A percentile compares a stretch with the other conserved stretches of the same genome.
Evolutionary conservation across 2,888 invertebrate species (phyloP).

Genomic region (Andrena marginata): DNA sequence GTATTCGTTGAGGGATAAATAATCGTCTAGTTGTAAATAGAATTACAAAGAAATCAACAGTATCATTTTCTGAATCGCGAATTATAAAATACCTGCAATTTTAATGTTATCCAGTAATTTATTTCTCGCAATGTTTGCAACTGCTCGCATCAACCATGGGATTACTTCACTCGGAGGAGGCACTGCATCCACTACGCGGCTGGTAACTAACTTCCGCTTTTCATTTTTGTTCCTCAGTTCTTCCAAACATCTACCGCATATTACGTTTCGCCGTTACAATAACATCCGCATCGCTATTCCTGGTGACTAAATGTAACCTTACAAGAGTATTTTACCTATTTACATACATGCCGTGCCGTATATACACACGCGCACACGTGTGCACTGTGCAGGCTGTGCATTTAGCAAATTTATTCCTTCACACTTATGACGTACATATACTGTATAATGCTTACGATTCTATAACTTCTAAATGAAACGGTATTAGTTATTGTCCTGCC

Average conservation of each 20-base stretch:
- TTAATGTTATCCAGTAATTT: background rate
- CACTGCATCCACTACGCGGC: constrained; percentile 77
- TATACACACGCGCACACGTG: constrained; percentile 58
- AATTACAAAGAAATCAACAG: too few relatives aligned
- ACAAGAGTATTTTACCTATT: constrained; percentile 67
- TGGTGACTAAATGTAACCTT: constrained; percentile 76
- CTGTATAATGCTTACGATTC: constrained; percentile 73
- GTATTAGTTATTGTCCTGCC: constrained; percentile 83
- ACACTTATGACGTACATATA: constrained; percentile 69
- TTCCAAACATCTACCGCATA: constrained; percentile 79
- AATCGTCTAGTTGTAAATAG: too few relatives aligned
- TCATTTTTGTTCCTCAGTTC: constrained; percentile 55
- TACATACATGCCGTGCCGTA: constrained; percentile 61
- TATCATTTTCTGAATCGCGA: background rate
- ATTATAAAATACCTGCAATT: background rate
- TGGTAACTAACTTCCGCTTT: constrained; percentile 63
- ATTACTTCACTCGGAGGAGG: constrained; percentile 44
- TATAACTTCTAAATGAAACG: constrained; percentile 81
- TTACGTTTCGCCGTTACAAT: constrained; percentile 77
- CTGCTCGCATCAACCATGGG: background rate
- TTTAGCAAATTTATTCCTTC: constrained; percentile 71
- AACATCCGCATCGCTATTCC: constrained; percentile 72
- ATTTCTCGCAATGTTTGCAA: background rate
- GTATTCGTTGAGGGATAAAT: background rate
- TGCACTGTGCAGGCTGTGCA: constrained; percentile 49